A percentile compares a stretch with the other conserved stretches of the same genome.
phyloP scores from a whole-genome alignment of 2,888 invertebrate genomes.

The Furcula furcula region DNA sequence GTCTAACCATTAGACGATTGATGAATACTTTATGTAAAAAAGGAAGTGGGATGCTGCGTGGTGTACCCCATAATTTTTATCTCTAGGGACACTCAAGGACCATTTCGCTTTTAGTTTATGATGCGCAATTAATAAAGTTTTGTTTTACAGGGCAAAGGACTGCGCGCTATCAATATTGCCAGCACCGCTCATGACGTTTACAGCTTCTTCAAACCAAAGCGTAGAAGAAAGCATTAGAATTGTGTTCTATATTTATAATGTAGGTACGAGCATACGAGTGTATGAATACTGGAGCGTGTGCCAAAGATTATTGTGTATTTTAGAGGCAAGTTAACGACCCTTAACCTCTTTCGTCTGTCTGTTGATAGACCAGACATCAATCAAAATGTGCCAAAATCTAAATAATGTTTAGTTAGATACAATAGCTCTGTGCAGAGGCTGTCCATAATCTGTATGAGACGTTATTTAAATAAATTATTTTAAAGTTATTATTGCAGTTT shows the following conservation, averaged over 20 bases:
- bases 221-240: slow-evolving; percentile 29
- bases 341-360: slow-evolving; percentile 1
- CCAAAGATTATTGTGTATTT: slow-evolving; percentile 9
- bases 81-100: no score
- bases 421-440: no score
- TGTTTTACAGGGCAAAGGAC: slow-evolving; percentile 40
- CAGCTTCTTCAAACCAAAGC: slow-evolving; percentile 31
- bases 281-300: slow-evolving; percentile 3
- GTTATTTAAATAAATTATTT: no score
- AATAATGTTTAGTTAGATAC: neutral
- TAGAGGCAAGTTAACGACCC: slow-evolving; percentile 11
- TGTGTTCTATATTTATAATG: neutral
- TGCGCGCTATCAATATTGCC: slow-evolving; percentile 47
- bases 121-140: slow-evolving; percentile 5
- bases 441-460: no score
- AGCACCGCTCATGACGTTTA: slow-evolving; percentile 51
- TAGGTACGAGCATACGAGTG: neutral
- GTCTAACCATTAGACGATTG: no score
- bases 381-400: slow-evolving; percentile 6
- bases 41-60: no score
- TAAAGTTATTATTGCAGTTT: no score
- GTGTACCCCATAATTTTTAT: no score
- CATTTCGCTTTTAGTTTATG: neutral
- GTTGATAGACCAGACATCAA: slow-evolving; percentile 11
- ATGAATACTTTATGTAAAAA: no score